Conservation (phyloP, 92 coral and sea anemone genomes). For the Metridium senile region DNA sequence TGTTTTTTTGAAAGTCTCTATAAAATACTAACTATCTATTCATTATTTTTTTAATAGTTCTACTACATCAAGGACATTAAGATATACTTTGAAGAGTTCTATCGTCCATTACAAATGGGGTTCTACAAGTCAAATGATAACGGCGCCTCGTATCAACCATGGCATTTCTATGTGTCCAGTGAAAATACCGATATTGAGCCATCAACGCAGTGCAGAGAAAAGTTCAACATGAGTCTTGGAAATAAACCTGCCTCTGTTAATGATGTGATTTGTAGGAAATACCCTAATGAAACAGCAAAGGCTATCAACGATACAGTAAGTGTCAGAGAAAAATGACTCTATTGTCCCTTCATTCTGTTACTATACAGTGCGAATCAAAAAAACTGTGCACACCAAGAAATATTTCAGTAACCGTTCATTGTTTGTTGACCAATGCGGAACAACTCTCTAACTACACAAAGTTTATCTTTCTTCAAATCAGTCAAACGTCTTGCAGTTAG, state of each 20-base stretch:
- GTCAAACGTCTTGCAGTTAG: no score
- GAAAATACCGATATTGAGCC: constrained; percentile 16
- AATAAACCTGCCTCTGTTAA: constrained; percentile 49
- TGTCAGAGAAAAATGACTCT: no score
- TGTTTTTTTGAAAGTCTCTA: no score
- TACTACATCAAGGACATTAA: constrained; percentile 70
- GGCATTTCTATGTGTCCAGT: constrained; percentile 83
- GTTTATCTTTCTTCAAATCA: no score
- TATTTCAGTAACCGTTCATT: no score
- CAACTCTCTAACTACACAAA: no score
- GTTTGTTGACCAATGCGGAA: no score
- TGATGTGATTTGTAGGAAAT: constrained; percentile 68
- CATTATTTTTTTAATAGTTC: constrained; percentile 42
- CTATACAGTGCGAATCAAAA: no score
- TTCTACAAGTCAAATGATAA: constrained; percentile 69
- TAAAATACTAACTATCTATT: not conserved
- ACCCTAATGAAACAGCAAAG: constrained; percentile 37
- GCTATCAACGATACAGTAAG: constrained; percentile 10
- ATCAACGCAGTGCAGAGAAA: constrained; percentile 47
- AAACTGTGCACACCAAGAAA: no score
- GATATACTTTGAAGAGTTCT: constrained; percentile 84
- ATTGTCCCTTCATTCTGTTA: no score
- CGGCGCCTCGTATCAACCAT: constrained; percentile 55
- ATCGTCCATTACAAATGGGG: constrained; percentile 83
- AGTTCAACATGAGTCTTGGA: constrained; percentile 34